A percentile compares a stretch with the other conserved stretches of the same genome.
These are phyloP conservation scores for Perizoma affinitatum DNA, from an alignment of 2,888 invertebrate species.

Conservation along the genomic window DNA sequence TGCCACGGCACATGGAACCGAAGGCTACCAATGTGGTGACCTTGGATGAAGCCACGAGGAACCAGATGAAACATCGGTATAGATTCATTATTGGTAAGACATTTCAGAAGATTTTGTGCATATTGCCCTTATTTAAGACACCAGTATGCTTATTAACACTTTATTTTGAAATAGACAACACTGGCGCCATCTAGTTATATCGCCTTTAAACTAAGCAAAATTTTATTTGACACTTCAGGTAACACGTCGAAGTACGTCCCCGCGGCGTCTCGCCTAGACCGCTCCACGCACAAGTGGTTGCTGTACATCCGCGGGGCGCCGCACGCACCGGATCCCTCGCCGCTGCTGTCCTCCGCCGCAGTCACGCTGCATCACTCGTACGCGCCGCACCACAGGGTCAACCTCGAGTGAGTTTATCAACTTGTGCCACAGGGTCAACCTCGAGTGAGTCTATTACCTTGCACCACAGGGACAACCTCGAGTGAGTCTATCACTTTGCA, in stretches of 20 bases:
- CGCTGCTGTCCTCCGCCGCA: constrained; percentile 87
- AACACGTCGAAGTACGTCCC: constrained; percentile 94
- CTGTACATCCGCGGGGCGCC: constrained; percentile 88
- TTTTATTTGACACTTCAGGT: constrained; percentile 57
- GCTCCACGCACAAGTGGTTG: constrained; percentile 95
- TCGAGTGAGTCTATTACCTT: not conserved
- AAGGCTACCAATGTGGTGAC: constrained; percentile 66
- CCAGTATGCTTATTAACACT: no score
- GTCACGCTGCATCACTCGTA: constrained; percentile 94
- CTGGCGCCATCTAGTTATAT: no score
- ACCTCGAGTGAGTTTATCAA: constrained; percentile 85
- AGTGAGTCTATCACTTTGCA: not conserved
- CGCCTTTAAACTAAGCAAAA: no score
- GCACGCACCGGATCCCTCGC: constrained; percentile 77
- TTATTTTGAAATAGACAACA: no score
- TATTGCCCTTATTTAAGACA: no score
- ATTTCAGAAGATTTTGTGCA: not conserved
- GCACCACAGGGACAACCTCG: not conserved
- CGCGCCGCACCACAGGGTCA: constrained; percentile 93
- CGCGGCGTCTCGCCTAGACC: constrained; percentile 86
- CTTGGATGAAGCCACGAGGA: constrained; percentile 77
- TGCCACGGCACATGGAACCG: constrained; percentile 74
- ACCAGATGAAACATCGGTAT: constrained; percentile 82
- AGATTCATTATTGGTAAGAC: constrained; percentile 77
- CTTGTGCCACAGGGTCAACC: no score